Conservation (phyloP, 2,888 invertebrate genomes). For the Gryllus longicercus region DNA sequence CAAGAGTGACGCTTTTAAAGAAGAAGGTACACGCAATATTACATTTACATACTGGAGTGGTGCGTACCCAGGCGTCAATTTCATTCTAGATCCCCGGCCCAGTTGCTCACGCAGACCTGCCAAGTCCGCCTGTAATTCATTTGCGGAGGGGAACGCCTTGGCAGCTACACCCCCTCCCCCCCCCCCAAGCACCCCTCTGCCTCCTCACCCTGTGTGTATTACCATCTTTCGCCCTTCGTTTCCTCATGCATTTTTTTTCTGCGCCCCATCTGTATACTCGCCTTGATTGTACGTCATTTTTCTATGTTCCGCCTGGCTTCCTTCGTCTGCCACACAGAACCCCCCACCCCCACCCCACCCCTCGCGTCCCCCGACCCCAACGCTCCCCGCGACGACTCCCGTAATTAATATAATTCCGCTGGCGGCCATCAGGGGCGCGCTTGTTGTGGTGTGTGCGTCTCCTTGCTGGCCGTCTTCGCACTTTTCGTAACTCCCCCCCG, state of each 20-base stretch:
- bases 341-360: background rate
- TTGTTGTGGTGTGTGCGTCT: no score
- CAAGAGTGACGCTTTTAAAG: no score
- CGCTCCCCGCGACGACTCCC: background rate
- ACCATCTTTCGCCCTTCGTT: background rate
- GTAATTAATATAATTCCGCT: background rate
- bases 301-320: slow-evolving; percentile 1
- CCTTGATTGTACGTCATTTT: slow-evolving; percentile 4
- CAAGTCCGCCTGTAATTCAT: no score
- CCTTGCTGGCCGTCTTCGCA: no score
- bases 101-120: no score
- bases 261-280: background rate
- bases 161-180: background rate
- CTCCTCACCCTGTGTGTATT: background rate
- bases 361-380: background rate
- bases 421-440: background rate
- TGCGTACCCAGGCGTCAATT: no score
- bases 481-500: no score
- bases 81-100: no score
- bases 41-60: no score
- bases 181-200: background rate
- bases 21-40: no score
- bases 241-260: slow-evolving; percentile 11
- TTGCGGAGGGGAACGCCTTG: no score
- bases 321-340: background rate